These are phyloP conservation scores for Bovichtus variegatus DNA, from an alignment of 2,797 vertebrate species.

Conservation along the genomic window DNA sequence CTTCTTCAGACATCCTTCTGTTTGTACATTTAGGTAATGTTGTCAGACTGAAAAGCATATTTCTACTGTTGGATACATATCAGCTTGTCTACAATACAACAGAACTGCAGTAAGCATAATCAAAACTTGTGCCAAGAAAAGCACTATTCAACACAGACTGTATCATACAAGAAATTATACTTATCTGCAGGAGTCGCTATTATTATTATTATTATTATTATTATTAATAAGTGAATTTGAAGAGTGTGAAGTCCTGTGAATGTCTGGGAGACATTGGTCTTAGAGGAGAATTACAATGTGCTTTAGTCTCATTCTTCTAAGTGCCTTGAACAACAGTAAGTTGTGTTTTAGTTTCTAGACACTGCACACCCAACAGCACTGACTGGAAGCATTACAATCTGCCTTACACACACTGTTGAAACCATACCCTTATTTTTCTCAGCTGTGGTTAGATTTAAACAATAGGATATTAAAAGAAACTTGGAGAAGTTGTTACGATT, in stretches of 20 bases:
- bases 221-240: constrained; percentile 23
- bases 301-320: constrained; percentile 21
- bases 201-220: background rate
- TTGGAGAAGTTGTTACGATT: background rate
- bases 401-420: constrained; percentile 12
- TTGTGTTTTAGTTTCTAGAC: background rate
- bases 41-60: background rate
- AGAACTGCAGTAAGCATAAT: background rate
- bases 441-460: background rate
- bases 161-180: background rate
- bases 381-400: constrained; percentile 14
- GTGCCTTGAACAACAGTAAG: constrained; percentile 51
- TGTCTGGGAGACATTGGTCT: constrained; percentile 14
- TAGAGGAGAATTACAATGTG: background rate
- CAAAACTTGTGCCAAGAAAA: constrained; percentile 23
- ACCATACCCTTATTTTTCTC: background rate
- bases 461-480: constrained; percentile 6
- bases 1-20: constrained; percentile 10
- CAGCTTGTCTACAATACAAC: background rate
- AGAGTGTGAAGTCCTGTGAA: constrained; percentile 15
- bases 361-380: background rate
- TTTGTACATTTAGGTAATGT: constrained; percentile 24
- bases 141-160: background rate
- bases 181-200: constrained; percentile 2
- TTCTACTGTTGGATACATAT: background rate